phyloP scores from a whole-genome alignment of 1,140 invertebrate genomes.

The Drosophila athabasca region DNA sequence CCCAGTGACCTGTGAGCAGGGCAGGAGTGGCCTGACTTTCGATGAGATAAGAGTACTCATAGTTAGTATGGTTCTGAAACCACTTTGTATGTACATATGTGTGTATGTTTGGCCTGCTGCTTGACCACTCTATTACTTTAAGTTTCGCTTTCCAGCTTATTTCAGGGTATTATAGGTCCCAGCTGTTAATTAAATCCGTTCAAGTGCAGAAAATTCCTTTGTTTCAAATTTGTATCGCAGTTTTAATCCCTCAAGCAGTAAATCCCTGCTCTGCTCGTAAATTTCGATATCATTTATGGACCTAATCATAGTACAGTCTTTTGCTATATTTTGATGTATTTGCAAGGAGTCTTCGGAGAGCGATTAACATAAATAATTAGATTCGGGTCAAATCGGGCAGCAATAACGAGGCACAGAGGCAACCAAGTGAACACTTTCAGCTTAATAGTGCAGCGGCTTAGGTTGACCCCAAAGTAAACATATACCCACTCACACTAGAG shows the following conservation, averaged over 20 bases:
- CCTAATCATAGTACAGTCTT: background rate
- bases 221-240: constrained; percentile 3
- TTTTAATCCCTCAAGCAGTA: background rate
- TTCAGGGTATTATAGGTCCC: background rate
- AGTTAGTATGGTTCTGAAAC: background rate
- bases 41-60: constrained; percentile 49
- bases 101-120: background rate
- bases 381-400: constrained; percentile 55
- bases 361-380: constrained; percentile 83
- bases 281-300: background rate
- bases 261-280: background rate
- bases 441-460: constrained; percentile 56
- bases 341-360: constrained; percentile 53
- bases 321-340: constrained; percentile 60
- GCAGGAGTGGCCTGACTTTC: constrained; percentile 51
- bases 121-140: constrained; percentile 12
- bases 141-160: constrained; percentile 3
- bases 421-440: constrained; percentile 42
- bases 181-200: constrained; percentile 28
- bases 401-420: constrained; percentile 32
- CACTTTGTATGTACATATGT: too few relatives aligned
- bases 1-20: constrained; percentile 55
- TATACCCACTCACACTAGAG: constrained; percentile 1
- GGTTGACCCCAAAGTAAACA: constrained; percentile 59
- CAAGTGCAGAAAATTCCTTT: constrained; percentile 25